Evolutionary conservation across 2,113 vertebrate genomes (phyloP).

Genomic region (Etia nguti): DNA sequence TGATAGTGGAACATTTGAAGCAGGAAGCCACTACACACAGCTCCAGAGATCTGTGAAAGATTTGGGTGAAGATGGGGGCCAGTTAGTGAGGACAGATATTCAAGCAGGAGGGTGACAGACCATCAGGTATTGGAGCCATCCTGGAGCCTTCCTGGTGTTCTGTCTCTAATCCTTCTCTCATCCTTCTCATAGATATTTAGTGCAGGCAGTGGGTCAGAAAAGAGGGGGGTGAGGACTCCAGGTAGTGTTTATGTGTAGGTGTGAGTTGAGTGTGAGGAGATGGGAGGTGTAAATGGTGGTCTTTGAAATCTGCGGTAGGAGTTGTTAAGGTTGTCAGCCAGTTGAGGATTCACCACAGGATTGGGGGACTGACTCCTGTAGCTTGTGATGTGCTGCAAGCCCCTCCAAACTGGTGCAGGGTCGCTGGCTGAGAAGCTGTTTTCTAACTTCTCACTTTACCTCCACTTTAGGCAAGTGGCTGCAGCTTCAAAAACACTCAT

Average conservation of each 20-base stretch:
- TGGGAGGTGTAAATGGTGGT: neutral
- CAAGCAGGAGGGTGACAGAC: neutral
- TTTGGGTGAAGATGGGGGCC: neutral
- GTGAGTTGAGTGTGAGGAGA: neutral
- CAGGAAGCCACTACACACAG: neutral
- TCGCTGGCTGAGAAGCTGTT: neutral
- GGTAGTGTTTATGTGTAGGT: neutral
- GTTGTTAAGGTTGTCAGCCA: neutral
- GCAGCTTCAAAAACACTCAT: neutral
- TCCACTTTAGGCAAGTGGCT: neutral
- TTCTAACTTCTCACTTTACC: neutral
- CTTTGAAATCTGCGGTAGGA: neutral
- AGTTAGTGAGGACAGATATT: neutral
- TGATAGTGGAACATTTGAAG: neutral
- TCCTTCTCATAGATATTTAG: neutral
- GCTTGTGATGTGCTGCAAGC: neutral
- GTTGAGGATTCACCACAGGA: neutral
- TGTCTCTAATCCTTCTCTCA: neutral
- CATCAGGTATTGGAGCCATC: neutral
- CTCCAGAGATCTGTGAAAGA: neutral
- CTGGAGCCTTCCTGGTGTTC: neutral
- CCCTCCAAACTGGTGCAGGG: neutral
- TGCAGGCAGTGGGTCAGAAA: neutral
- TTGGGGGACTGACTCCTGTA: neutral
- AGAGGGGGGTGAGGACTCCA: neutral